Base-by-base conservation (phyloP, 2,797 vertebrate genomes). In the Bryconaethiops microstoma region DNA sequence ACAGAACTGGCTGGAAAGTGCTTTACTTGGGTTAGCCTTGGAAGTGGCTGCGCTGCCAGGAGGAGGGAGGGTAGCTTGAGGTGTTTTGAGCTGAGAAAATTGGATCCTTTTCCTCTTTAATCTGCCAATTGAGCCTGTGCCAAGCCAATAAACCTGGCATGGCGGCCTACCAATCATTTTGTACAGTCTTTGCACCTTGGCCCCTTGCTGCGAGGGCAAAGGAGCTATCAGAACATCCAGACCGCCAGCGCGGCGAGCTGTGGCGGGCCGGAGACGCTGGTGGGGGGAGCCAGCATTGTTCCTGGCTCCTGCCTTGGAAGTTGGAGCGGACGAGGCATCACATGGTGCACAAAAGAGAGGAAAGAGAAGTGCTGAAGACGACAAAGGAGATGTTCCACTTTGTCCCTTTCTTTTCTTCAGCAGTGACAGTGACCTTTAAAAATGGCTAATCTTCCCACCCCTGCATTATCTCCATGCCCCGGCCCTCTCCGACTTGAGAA, bases 111-210 rank as follows among this genome's bases (percentile, higher is more conserved):
- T 86, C 75, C 84, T 89, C 81, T 91, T 86, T 90, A 88, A 90
- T 90, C 88, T 92, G 90, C 92, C 91, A 92, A 79, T 85, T 94
- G 92, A 92, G 80, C 0, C 5, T 5, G 65, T 86, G 91, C 92
- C 92, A 93, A 88, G 45, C 67, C 87, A 84, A 82, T 87, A 88
- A 86, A 87, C 72, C 83, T 74, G 78, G 79, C 80, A 82, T 57
- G 67, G 79, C 83, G 82, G 85, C 82, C 57, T 83, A 87, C 88
- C 86, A 85, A 84, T 91, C 89, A 88, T 91, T 90, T 90, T 88
- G 90, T 92, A 83, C 87, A 74, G 86, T 88, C 84, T 85, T 90
- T 87, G 90, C 78, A 87, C 86, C 82, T 91, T 89, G 90, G 89
- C 88, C 76, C 87, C 84, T 65, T 12, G 60, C 82, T 29, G 78